Base-by-base conservation (phyloP, 2,888 invertebrate genomes). In the Hypena proboscidalis region DNA sequence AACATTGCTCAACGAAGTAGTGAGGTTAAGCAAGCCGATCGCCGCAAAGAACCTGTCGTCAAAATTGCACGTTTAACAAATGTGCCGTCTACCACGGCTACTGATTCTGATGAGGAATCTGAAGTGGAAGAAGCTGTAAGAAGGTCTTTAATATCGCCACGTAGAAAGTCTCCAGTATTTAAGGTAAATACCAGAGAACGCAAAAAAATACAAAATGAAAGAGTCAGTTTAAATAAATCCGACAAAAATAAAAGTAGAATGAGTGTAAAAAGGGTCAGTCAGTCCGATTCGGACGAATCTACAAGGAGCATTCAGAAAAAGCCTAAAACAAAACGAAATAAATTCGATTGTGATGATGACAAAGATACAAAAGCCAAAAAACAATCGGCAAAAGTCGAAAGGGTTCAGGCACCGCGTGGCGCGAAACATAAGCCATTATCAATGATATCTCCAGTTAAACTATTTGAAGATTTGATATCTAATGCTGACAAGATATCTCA, bases 371-470 rank as follows among this genome's bases (percentile, higher is more conserved):
- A 17, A 17, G 3, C 5, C 3, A 3, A 3, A 17, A 5, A 11
- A 11, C 43, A 23, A 2, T 7, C 2, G 0, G 17, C 26, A 2
- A 20, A 5, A 4, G 42, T 33, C 11, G 36, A 38, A 19, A 17
- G 25, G 11, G 7, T 8, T 3, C 25, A n/a, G 13, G 15, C 10
- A 11, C 1, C 14, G 1, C 34, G 25, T 30, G 17, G 7, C 6
- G 23, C n/a, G 13, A 39, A 39, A 45, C 26, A 20, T 20, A 34
- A 14, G n/a, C 35, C 17, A 2, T 59, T 42, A 43, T 74, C 80
- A 2, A 25, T 61, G 1, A 85, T 85, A 47, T 84, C 85, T 0
- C 85, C 85, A 0, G 71, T 84, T 30, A 75, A 67, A 48, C 32
- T 74, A 2, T 71, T 70, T 1, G 68, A 70, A 0, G 71, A 74